Base-by-base conservation (phyloP, 2,888 invertebrate species). In the Aleiodes alternator region DNA sequence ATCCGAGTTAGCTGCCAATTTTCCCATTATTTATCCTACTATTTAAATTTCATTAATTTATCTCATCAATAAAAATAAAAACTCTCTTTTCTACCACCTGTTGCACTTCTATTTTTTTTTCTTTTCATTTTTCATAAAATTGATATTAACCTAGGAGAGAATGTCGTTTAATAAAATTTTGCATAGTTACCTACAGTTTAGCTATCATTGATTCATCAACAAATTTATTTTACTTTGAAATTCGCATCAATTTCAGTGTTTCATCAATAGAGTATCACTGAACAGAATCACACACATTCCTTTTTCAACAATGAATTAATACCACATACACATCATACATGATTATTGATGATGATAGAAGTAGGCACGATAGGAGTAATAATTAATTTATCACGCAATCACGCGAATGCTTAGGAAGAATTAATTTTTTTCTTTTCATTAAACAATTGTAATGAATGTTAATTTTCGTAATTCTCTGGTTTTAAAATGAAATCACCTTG, bases 351-450 rank as follows among this genome's bases (percentile, higher is more conserved):
- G 78, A 81, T 79, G 77, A 83, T 83, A 84, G 82, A 84, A 84
- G 81, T 87, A 87, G 85, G 86, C 87, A 87, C 85, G 83, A 84
- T 84, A 85, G 85, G 84, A 84, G 81, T 83, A 82, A 82, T 83
- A 78, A 81, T 82, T 55, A 74, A 70, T 76, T 76, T 75, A 74
- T 75, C 71, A 70, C 72, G 55, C 48, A 14, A 72, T 72, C 31
- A 51, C 51, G 68, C 34, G 73, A 73, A 71, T 69, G 74, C 70
- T 48, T 74, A 75, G 80, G 78, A 81, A 79, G 74, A 76, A 72
- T 74, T 79, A 77, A 69, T 16, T 69, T 78, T 77, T 77, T 71
- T 71, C n/a, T 72, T 70, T 57, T 8, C 8, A 9, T 43, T 7
- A 53, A 16, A 61, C 14, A 11, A 5, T 43, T 64, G 9, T 16